Evolutionary conservation across 2,888 invertebrate genomes (phyloP).

Genomic region (Heliconius ismenius): DNA sequence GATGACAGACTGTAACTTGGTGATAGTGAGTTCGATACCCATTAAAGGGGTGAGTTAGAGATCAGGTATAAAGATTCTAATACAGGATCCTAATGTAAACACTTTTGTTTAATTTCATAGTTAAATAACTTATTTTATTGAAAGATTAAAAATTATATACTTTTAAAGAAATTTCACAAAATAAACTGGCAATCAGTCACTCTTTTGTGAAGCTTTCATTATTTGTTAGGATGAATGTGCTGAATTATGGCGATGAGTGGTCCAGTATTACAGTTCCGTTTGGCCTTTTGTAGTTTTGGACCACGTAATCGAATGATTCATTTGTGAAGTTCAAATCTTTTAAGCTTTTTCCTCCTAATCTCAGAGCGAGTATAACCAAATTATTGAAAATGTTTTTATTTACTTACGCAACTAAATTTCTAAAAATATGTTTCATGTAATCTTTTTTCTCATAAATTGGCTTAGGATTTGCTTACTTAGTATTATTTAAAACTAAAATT

Average conservation of each 20-base stretch:
- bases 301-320: constrained; percentile 27
- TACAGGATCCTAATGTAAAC: too few relatives aligned
- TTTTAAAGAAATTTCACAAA: background rate
- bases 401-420: background rate
- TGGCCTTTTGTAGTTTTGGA: constrained; percentile 18
- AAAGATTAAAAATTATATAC: background rate
- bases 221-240: constrained; percentile 29
- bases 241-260: constrained; percentile 3
- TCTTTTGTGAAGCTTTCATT: constrained; percentile 14
- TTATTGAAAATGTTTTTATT: background rate
- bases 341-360: background rate
- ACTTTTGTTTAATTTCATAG: background rate
- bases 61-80: too few relatives aligned
- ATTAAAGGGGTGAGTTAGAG: background rate
- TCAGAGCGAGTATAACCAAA: background rate
- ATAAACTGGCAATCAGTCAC: background rate
- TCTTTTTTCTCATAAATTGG: background rate
- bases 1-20: background rate
- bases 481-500: background rate
- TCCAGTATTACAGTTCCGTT: constrained; percentile 21
- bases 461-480: background rate
- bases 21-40: background rate
- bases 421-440: background rate
- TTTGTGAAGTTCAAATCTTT: constrained; percentile 18
- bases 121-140: background rate